phyloP scores from a whole-genome alignment of 1,140 invertebrate genomes.

The Drosophila orena region DNA sequence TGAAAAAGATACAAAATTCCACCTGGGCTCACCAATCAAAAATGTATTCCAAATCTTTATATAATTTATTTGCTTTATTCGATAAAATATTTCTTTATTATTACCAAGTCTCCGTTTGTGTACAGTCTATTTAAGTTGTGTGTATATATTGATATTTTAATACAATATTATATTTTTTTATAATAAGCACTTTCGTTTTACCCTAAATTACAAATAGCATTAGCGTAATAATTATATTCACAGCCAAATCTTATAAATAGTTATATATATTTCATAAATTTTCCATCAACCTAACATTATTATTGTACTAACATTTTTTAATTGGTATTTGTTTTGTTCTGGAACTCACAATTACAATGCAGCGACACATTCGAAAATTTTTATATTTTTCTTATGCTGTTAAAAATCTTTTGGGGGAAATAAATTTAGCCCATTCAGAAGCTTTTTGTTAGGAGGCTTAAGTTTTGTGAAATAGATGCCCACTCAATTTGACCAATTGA shows the following conservation, averaged over 20 bases:
- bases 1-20: too few species aligned
- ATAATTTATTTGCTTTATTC: neutral
- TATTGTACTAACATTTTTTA: slow-evolving; percentile 50
- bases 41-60: neutral
- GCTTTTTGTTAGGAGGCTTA: neutral
- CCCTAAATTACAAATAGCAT: slow-evolving; percentile 42
- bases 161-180: slow-evolving; percentile 21
- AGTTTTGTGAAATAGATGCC: neutral
- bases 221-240: slow-evolving; percentile 66
- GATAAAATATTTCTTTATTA: slow-evolving; percentile 26
- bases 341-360: neutral
- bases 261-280: slow-evolving; percentile 46
- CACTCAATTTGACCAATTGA: slow-evolving; percentile 14
- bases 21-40: too few species aligned
- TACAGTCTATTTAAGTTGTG: slow-evolving; percentile 31
- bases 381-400: neutral
- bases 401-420: too few species aligned
- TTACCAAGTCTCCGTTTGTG: slow-evolving; percentile 34
- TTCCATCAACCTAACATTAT: slow-evolving; percentile 39
- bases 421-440: too few species aligned
- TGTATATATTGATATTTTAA: slow-evolving; percentile 18
- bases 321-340: neutral
- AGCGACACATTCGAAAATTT: neutral
- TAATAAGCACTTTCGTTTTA: slow-evolving; percentile 30
- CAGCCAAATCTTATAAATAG: slow-evolving; percentile 67